Evolutionary conservation across 2,797 vertebrate genomes (phyloP).

Genomic region (Sebastes minor): DNA sequence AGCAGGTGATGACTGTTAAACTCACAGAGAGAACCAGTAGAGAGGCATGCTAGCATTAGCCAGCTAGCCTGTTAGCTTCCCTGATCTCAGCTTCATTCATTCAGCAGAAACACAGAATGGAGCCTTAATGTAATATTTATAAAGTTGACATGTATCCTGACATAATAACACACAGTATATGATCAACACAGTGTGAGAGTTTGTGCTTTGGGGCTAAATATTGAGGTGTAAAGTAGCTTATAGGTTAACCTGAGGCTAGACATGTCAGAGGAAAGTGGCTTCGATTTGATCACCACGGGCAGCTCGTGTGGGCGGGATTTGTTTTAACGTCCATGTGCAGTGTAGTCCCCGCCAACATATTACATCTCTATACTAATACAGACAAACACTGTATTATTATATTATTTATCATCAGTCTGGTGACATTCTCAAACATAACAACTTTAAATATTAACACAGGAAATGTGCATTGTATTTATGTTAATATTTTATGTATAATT

Average conservation of each 20-base stretch:
- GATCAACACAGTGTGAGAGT: rapidly evolving
- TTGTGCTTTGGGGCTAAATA: rapidly evolving
- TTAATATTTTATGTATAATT: too few species aligned
- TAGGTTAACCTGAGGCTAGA: not conserved
- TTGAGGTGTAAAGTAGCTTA: not conserved
- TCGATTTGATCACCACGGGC: rapidly evolving
- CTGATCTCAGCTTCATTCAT: conserved; percentile 42
- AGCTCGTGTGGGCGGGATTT: conserved; percentile 6
- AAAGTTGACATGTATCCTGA: not conserved
- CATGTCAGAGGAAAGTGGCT: not conserved
- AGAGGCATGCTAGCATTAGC: not conserved
- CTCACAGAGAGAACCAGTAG: too few species aligned
- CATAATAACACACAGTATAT: not conserved
- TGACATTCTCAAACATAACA: not conserved
- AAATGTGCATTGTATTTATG: not conserved
- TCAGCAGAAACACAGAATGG: not conserved
- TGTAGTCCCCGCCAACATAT: too few species aligned
- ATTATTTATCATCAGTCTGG: too few species aligned
- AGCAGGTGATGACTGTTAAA: too few species aligned
- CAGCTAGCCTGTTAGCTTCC: conserved; percentile 15
- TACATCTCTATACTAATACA: too few species aligned
- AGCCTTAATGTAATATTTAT: rapidly evolving
- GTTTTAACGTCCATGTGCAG: rapidly evolving
- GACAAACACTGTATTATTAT: too few species aligned
- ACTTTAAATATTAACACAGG: not conserved